Base-by-base conservation (phyloP, 30 jellyfish, hydroid and myxozoan genomes). In the Turritopsis rubra region DNA sequence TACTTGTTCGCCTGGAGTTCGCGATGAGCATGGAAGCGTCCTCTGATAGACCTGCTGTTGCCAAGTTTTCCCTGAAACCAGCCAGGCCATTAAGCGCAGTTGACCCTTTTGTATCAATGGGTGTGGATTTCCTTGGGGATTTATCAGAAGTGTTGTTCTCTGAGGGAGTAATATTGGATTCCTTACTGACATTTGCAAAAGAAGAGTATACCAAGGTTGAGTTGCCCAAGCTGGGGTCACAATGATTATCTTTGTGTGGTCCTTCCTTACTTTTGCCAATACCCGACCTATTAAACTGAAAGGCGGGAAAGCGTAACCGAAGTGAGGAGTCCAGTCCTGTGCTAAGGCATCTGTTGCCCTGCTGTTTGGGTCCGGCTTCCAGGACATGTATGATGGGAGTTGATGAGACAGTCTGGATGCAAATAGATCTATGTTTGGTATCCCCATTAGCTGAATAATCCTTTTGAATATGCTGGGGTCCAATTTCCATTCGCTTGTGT, bases 401-500 rank as follows among this genome's bases (percentile, higher is more conserved):
- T 1, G 81, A 24, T 78, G 77, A 8, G 41, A 52, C 28, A 79
- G 65, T 79, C 89, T 1, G 73, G 94, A 84, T 30, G 89, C 89
- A 82, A 82, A 82, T 76, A 82, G 16, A 3, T 82, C 89, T 53
- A 72, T 52, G 31, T 83, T 60, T 24, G 84, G 85, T 28, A n/a
- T 22, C 52, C 83, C 85, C 29, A 7, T 26, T 23, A 20, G 52
- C 41, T 81, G 83, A 41, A 83, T 54, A 81, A 81, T 41, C 53
- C 1, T 53, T 52, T 29, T 71, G 54, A 81, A 81, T 29, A 81
- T 21, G 9, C 24, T 52, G 71, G 83, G 85, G 73, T 52, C 53
- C 80, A 81, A 41, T 41, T 54, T 26, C 88, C 88, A 65, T 65
- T 81, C 30, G 84, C 88, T 81, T 31, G 85, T 29, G 52, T 81